Percentiles rank a stretch among this genome's conserved stretches.
Evolutionary conservation across 1,140 invertebrate genomes (phyloP).

Genomic region (Archivesica marissinica): DNA sequence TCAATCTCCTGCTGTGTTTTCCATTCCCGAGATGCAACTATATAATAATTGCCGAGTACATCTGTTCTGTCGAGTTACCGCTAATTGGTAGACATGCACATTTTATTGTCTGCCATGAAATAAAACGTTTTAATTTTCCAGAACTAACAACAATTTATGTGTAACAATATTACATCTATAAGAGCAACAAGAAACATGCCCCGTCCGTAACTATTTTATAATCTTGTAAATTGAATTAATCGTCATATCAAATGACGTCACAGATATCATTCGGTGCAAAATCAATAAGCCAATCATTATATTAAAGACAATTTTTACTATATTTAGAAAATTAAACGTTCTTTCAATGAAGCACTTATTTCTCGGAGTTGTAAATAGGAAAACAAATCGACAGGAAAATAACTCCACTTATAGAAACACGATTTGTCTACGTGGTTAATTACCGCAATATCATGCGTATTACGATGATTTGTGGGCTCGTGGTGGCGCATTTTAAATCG

Average conservation of each 20-base stretch:
- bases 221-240: conserved; percentile 23
- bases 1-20: no score
- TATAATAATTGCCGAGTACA: no score
- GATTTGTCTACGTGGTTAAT: no score
- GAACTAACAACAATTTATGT: background rate
- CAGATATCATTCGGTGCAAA: conserved; percentile 8
- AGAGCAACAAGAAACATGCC: background rate
- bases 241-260: conserved; percentile 23
- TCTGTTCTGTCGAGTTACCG: no score
- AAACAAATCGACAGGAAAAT: conserved; percentile 17
- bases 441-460: no score
- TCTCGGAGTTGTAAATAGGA: background rate
- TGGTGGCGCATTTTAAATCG: no score
- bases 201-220: background rate
- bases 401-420: no score
- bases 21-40: no score
- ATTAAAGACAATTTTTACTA: background rate
- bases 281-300: background rate
- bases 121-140: background rate
- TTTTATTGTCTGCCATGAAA: conserved; percentile 5
- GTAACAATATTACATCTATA: background rate
- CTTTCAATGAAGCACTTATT: background rate
- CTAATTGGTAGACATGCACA: background rate
- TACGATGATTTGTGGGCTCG: no score
- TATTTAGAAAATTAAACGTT: conserved; percentile 7